Percentiles rank a stretch among this genome's conserved stretches.
These are phyloP conservation scores for Arctopsyche grandis DNA, from an alignment of 1,140 invertebrate species.

Conservation along the genomic window DNA sequence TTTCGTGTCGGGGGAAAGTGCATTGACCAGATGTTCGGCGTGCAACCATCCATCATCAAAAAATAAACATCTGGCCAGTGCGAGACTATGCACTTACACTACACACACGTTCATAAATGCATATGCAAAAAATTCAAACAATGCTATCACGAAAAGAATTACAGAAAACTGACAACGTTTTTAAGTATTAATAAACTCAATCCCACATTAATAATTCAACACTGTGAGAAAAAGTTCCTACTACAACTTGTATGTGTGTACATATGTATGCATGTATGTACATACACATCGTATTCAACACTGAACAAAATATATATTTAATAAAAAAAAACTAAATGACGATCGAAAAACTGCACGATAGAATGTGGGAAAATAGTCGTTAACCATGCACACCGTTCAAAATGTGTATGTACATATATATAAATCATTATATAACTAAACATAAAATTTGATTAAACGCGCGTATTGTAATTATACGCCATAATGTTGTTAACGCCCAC, in stretches of 20 bases:
- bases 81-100: neutral
- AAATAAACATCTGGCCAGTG: constrained; percentile 37
- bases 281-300: too few relatives aligned
- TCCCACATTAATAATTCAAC: neutral
- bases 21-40: constrained; percentile 37
- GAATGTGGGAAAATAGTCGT: neutral
- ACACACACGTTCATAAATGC: neutral
- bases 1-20: constrained; percentile 33
- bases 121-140: neutral
- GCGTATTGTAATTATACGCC: neutral
- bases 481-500: neutral
- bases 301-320: neutral
- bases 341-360: neutral
- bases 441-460: neutral
- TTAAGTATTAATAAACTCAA: neutral
- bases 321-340: neutral
- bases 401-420: neutral
- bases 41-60: constrained; percentile 41
- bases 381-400: neutral
- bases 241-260: too few relatives aligned
- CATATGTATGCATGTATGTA: neutral
- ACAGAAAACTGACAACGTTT: neutral
- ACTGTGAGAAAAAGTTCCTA: neutral
- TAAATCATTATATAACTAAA: neutral
- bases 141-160: neutral